These are phyloP conservation scores for Leptinotarsa lineolata DNA, from an alignment of 1,140 invertebrate species.

Conservation along the genomic window DNA sequence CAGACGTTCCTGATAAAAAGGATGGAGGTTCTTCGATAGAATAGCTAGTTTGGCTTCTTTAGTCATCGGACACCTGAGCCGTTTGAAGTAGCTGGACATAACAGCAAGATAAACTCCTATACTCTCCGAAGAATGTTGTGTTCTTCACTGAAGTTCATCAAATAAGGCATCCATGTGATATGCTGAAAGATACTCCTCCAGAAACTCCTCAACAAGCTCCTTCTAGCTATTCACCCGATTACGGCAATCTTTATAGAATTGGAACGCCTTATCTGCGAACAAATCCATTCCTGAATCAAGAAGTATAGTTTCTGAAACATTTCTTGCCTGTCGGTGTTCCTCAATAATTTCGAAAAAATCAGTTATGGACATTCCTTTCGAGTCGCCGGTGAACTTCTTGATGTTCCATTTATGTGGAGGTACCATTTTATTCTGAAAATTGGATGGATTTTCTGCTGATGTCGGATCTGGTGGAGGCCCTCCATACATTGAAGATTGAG, in stretches of 20 bases:
- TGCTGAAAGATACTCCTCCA: not conserved
- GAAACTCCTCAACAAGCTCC: not conserved
- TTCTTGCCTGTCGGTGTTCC: not conserved
- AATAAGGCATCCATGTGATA: constrained; percentile 46
- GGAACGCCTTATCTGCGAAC: no score
- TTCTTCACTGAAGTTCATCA: constrained; percentile 39
- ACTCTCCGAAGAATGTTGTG: no score
- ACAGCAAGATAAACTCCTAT: no score
- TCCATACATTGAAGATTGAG: not conserved
- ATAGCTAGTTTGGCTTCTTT: no score
- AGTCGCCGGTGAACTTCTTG: constrained; percentile 3
- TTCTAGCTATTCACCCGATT: not conserved
- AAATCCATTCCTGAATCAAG: not conserved
- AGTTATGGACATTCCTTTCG: not conserved
- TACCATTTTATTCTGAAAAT: not conserved
- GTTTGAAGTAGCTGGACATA: no score
- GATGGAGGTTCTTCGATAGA: no score
- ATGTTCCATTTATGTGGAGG: constrained; percentile 20
- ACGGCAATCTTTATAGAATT: not conserved
- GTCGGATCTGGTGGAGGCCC: not conserved
- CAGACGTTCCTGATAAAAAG: no score
- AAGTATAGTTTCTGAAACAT: not conserved
- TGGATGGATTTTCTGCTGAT: no score
- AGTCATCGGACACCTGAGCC: no score
- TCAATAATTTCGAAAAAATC: not conserved